Percentiles rank a stretch among this genome's conserved stretches.
These are phyloP conservation scores for Cactoblastis cactorum DNA, from an alignment of 2,888 invertebrate species.

Conservation along the genomic window DNA sequence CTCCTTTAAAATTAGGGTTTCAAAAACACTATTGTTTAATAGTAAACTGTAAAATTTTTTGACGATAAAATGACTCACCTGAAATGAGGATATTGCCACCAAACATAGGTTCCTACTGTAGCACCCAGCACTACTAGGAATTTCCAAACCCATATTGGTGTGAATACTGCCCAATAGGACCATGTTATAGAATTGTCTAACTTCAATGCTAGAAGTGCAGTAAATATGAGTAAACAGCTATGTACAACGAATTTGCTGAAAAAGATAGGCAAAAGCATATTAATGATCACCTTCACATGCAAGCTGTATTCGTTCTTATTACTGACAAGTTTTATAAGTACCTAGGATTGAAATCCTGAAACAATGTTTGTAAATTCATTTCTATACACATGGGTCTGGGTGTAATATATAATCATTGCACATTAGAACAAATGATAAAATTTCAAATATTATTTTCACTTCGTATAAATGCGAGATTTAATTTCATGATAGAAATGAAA, in stretches of 20 bases:
- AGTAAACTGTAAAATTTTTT: too few relatives aligned
- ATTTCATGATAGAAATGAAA: not conserved
- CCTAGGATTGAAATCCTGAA: slow-evolving; percentile 96
- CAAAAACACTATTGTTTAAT: too few relatives aligned
- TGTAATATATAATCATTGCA: slow-evolving; percentile 44
- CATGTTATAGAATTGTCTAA: slow-evolving; percentile 93
- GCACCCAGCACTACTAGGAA: slow-evolving; percentile 94
- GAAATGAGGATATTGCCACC: slow-evolving; percentile 98
- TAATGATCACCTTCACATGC: slow-evolving; percentile 18
- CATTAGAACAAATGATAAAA: slow-evolving; percentile 15
- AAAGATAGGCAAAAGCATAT: slow-evolving; percentile 18
- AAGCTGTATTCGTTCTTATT: not conserved
- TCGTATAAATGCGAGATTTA: not conserved
- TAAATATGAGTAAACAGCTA: slow-evolving; percentile 94
- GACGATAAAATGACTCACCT: slow-evolving; percentile 75
- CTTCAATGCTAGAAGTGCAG: slow-evolving; percentile 92
- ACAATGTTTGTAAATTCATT: slow-evolving; percentile 93
- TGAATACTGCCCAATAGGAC: slow-evolving; percentile 97
- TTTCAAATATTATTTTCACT: not conserved
- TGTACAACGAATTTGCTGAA: slow-evolving; percentile 98
- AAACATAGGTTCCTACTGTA: slow-evolving; percentile 94
- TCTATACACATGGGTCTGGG: slow-evolving; percentile 65
- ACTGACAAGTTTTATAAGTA: slow-evolving; percentile 42
- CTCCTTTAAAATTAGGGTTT: too few relatives aligned
- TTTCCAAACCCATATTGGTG: slow-evolving; percentile 99